These are phyloP conservation scores for Hanleya hanleyi DNA, from an alignment of 2,888 invertebrate species.

Conservation along the genomic window DNA sequence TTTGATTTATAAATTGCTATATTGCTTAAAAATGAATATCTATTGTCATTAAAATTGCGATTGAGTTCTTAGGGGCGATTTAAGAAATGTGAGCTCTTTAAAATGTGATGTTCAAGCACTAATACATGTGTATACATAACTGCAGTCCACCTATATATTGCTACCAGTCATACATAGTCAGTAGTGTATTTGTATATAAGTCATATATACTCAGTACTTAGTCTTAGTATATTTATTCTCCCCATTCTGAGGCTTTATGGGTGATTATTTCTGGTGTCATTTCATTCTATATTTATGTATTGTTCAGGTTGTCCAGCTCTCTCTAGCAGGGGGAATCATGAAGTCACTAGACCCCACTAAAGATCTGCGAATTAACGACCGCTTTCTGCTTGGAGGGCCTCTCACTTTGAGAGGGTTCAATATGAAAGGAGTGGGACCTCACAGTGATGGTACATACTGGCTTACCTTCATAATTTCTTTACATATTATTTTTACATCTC, in stretches of 20 bases:
- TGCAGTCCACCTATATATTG: too few relatives aligned
- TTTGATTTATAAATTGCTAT: too few relatives aligned
- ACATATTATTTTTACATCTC: too few relatives aligned
- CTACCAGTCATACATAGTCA: too few relatives aligned
- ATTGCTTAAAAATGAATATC: too few relatives aligned
- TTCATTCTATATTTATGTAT: not conserved
- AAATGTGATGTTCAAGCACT: too few relatives aligned
- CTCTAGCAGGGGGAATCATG: slow-evolving; percentile 82
- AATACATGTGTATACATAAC: too few relatives aligned
- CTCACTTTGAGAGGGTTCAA: slow-evolving; percentile 90
- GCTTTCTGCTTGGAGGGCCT: slow-evolving; percentile 93
- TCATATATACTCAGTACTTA: not conserved
- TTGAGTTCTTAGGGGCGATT: too few relatives aligned
- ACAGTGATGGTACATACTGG: slow-evolving; percentile 84
- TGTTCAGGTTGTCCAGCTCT: slow-evolving; percentile 81
- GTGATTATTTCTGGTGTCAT: too few relatives aligned
- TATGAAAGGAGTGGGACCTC: slow-evolving; percentile 90
- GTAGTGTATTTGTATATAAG: not conserved
- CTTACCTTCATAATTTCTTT: too few relatives aligned
- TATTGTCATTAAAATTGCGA: too few relatives aligned
- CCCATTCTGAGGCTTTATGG: not conserved
- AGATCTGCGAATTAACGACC: slow-evolving; percentile 76
- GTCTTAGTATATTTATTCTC: not conserved
- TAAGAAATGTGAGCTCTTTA: too few relatives aligned
- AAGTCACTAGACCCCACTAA: slow-evolving; percentile 74